Base-by-base conservation (phyloP, 2,888 invertebrate genomes). In the Machimus atricapillus region DNA sequence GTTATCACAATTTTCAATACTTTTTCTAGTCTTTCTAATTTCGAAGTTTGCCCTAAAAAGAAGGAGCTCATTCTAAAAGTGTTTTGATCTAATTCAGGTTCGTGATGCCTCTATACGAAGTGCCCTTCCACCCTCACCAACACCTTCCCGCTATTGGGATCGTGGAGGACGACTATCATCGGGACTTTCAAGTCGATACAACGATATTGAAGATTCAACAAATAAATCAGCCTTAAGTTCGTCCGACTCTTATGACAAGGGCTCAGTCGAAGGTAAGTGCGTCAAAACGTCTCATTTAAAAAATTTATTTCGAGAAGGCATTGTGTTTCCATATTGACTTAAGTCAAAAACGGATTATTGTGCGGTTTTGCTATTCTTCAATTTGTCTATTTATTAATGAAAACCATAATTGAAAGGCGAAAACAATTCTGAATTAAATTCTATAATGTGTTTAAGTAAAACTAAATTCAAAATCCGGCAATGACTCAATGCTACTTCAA, bases 71-170 rank as follows among this genome's bases (percentile, higher is more conserved):
- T 76, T 82, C 77, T 66, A 66, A 66, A 23, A 66, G 3, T 23
- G 9, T 37, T 89, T 86, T 88, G 74, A 40, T 14, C 77, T 79
- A 23, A 27, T 52, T 83, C 37, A 91, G 92, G 89, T 91, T 90
- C 90, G 92, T 89, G 90, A 90, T 89, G 89, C 90, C 73, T 89
- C 91, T 85, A 88, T 89, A 77, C 90, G 92, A 87, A 91, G 90
- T 87, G 91, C 90, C 87, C 89, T 92, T 89, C 92, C 93, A 87
- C 90, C 92, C 86, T 92, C 93, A 86, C 91, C 93, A 23, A 91
- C 91, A 52, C 89, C 91, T 85, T 90, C 90, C 34, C 91, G 92
- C 77, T 91, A 91, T 88, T 92, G 91, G 91, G 93, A 93, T 87
- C 91, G 93, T 86, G 93, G 93, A 31, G 90, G 90, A 88, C 89